Evolutionary conservation across 2,888 invertebrate species (phyloP), one percentile per base, ranked within the genome.

Genomic region (Andrena trimmerana): DNA sequence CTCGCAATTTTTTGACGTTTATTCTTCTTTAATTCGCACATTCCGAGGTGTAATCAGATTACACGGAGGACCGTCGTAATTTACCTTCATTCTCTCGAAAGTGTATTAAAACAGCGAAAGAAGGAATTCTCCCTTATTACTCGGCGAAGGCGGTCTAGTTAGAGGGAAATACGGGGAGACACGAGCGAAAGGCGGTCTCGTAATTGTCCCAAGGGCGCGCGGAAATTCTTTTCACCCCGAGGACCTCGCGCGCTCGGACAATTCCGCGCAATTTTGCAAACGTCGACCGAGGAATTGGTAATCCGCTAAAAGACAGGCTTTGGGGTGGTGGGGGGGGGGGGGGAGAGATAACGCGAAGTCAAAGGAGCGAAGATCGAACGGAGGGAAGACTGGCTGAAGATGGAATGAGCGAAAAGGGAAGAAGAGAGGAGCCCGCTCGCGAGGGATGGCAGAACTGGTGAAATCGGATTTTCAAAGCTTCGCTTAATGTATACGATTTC

Each of bases 401-500:
- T 31, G 27, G 50, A 59, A 33, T 6, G 50, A 24, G 31, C n/a
- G 54, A 42, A n/a, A 72, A 60, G 16, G 16, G 60, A 42, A 8
- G n/a, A 33, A 10, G 24, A 20, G 27, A 52, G 24, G 36, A 59
- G 24, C 42, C 4, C 33, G 65, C 73, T 74, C 36, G 62, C 27
- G 63, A 65, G 69, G 69, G 57, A 60, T 36, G 78, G 77, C 68
- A 66, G 78, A 78, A 72, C 78, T 24, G 24, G 71, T 83, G 81
- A 88, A 91, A 91, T 90, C 89, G 84, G 86, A 89, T 91, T 91
- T 91, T 78, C 85, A 78, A 86, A 84, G 86, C 78, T 54, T 54
- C 80, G 81, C 77, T 88, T 85, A 88, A 83, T 85, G 81, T 84
- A 84, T 84, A 90, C 83, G 83, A 90, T 89, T 87, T 85, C 66